Evolutionary conservation across 2,113 vertebrate genomes (phyloP).

Genomic region (Hystrix brachyura): DNA sequence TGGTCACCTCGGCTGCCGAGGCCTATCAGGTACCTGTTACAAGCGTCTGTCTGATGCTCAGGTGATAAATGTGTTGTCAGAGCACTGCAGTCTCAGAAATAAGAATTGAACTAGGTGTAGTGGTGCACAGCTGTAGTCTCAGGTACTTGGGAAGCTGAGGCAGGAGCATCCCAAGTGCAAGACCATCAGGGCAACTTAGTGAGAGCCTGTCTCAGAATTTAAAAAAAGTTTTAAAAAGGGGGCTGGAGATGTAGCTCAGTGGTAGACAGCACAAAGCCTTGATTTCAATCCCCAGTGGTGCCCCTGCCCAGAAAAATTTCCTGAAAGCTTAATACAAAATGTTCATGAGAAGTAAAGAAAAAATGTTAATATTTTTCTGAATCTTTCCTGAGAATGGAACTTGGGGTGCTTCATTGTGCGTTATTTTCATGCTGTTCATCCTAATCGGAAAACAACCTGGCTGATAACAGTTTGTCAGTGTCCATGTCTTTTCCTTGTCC

Average conservation of each 20-base stretch:
- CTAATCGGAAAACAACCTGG: neutral
- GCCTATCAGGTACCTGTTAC: slow-evolving; percentile 93
- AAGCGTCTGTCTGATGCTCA: neutral
- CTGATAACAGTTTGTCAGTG: neutral
- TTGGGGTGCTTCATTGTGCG: neutral
- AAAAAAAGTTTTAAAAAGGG: neutral
- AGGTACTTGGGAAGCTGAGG: neutral
- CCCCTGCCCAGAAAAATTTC: neutral
- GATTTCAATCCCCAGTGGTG: neutral
- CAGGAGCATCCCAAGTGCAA: neutral
- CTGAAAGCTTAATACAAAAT: neutral
- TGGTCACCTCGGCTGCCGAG: slow-evolving; percentile 94
- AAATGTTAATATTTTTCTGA: neutral
- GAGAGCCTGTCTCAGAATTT: neutral
- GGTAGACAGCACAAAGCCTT: neutral
- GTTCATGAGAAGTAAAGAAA: neutral
- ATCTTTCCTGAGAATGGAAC: neutral
- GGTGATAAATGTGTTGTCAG: neutral
- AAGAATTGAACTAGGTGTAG: neutral
- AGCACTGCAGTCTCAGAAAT: neutral
- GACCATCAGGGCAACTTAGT: neutral
- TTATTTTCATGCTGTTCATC: neutral
- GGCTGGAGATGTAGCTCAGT: neutral
- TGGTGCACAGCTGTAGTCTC: neutral
- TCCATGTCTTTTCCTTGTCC: neutral